A percentile compares a stretch with the other conserved stretches of the same genome.
Evolutionary conservation across 2,888 invertebrate genomes (phyloP).

Genomic region (Drosophila nr. perissopoda): DNA sequence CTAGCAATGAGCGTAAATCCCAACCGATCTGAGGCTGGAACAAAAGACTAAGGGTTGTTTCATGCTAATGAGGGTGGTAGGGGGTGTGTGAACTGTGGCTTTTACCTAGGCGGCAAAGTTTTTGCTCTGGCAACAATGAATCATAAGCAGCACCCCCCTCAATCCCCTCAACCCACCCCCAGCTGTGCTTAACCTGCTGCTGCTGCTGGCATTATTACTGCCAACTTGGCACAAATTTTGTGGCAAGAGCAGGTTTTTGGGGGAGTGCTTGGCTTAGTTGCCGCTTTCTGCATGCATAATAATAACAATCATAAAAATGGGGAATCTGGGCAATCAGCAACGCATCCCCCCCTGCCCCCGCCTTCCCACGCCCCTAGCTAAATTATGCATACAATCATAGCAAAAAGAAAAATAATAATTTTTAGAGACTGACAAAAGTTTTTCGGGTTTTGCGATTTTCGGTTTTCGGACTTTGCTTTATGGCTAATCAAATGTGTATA

Average conservation of each 20-base stretch:
- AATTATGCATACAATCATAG: conserved; percentile 76
- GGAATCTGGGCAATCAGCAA: conserved; percentile 23
- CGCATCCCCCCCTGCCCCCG: background rate
- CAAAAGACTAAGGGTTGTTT: conserved; percentile 63
- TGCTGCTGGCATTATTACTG: conserved; percentile 40
- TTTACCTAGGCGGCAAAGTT: conserved; percentile 57
- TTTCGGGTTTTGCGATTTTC: conserved; percentile 6
- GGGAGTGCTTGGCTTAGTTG: conserved; percentile 9
- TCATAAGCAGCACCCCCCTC: conserved; percentile 46
- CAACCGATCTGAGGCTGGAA: conserved; percentile 37
- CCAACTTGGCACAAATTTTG: conserved; percentile 58
- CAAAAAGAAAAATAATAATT: conserved; percentile 38
- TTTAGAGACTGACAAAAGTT: conserved; percentile 45
- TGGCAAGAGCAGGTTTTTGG: conserved; percentile 8
- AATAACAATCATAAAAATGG: conserved; percentile 75
- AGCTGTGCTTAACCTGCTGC: conserved; percentile 42
- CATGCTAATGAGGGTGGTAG: conserved; percentile 64
- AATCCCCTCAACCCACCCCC: conserved; percentile 6
- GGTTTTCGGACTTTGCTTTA: conserved; percentile 53
- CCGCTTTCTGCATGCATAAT: conserved; percentile 69
- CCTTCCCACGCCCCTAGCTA: background rate
- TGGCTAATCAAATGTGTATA: conserved; percentile 73
- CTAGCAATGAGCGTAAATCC: conserved; percentile 61
- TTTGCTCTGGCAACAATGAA: conserved; percentile 60
- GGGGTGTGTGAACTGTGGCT: conserved; percentile 9